phyloP scores from a whole-genome alignment of 2,113 vertebrate genomes.

The Anthoscopus minutus region DNA sequence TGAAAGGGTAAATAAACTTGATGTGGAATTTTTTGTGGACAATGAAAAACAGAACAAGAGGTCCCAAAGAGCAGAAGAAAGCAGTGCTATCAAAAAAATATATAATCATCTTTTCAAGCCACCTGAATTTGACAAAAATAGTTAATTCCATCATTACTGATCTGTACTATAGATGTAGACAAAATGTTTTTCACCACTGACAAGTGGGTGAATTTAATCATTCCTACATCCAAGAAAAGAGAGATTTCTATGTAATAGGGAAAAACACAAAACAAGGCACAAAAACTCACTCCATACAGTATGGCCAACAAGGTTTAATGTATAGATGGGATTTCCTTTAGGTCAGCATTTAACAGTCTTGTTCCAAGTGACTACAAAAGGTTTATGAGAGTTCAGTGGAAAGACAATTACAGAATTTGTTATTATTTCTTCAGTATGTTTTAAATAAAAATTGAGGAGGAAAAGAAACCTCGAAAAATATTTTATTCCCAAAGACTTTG shows the following conservation, averaged over 20 bases:
- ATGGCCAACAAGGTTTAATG: neutral
- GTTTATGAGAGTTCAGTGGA: neutral
- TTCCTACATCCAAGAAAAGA: neutral
- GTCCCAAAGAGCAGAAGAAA: neutral
- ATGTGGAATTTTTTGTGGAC: neutral
- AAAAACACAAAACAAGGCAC: neutral
- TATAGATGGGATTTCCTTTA: neutral
- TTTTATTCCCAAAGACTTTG: neutral
- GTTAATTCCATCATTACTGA: neutral
- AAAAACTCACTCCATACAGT: neutral
- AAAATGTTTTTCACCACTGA: neutral
- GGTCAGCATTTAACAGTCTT: neutral
- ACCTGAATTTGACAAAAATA: neutral
- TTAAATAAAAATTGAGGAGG: neutral
- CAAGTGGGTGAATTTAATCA: neutral
- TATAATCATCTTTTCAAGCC: neutral
- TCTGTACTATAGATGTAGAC: neutral
- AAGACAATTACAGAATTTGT: neutral
- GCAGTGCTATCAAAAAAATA: neutral
- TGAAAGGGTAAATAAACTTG: neutral
- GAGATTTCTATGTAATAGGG: accelerated
- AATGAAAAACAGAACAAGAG: neutral
- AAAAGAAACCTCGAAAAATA: no score
- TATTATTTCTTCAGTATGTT: neutral
- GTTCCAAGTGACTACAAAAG: neutral